Conservation (phyloP, 1,140 invertebrate species). For the Calliphora vicina region DNA sequence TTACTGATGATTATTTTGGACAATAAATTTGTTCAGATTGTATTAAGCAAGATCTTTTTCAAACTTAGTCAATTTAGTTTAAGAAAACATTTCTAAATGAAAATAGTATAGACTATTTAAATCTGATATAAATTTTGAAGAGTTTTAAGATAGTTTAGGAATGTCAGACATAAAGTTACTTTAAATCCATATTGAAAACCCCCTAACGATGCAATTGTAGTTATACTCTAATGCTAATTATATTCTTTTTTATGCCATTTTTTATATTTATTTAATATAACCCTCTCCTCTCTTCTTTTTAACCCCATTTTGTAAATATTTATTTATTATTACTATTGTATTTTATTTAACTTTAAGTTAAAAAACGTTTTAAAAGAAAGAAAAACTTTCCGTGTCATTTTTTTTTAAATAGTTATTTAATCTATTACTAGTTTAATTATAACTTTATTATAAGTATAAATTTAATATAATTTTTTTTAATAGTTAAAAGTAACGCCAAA, state of each 20-base stretch:
- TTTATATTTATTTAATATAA: neutral
- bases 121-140: no score
- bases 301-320: neutral
- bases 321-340: slow-evolving; percentile 19
- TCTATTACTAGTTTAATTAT: slow-evolving; percentile 15
- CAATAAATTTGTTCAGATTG: no score
- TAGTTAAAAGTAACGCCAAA: slow-evolving; percentile 40
- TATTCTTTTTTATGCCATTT: neutral
- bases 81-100: no score
- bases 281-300: no score
- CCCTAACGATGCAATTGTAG: no score
- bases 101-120: no score
- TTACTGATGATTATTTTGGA: no score
- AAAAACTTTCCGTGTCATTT: slow-evolving; percentile 15
- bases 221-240: neutral
- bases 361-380: neutral
- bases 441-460: slow-evolving; percentile 3
- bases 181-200: no score
- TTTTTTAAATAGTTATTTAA: slow-evolving; percentile 7
- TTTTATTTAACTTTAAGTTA: slow-evolving; percentile 16
- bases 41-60: no score
- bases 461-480: slow-evolving; percentile 20
- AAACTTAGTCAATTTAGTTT: no score
- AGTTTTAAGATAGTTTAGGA: no score
- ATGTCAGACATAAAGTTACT: no score